Base-by-base conservation (phyloP, 2,797 vertebrate genomes). In the Thunnus albacares region DNA sequence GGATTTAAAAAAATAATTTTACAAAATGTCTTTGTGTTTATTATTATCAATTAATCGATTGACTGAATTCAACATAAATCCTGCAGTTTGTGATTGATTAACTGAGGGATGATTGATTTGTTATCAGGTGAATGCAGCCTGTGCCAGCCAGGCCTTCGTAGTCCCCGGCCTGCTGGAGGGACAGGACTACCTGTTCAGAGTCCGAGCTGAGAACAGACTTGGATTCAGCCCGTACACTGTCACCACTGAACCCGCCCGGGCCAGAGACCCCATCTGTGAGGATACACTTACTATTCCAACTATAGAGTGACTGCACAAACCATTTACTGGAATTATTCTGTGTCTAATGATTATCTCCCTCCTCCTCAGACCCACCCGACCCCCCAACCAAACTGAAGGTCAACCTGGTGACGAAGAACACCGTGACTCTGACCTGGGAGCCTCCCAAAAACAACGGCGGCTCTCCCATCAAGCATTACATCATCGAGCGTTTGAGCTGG, bases 211-310 rank as follows among this genome's bases (percentile, higher is more conserved):
- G 94, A 99, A 99, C 86, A 96, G 97, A 71, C 96, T 99, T 47
- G 98, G 98, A 78, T 94, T 98, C 66, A 96, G 98, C 1, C 95
- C 97, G 0, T 97, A 96, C 64, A 95, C 95, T 6, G 90, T 97
- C 91, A 99, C 98, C 61, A 93, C 96, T 11, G 97, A 99, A 38
- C 95, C 97, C 5, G 96, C 91, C 55, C 97, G 94, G 70, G 98
- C 98, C 77, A 96, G 96, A 86, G 98, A 99, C 93, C 98, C 98
- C 63, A 98, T 99, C 83, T 97, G 98, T 99, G 94, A 97, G 98
- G 91, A 53, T 47, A 38, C 22, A 22, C 22, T 22, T 22, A 0
- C 26, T 13, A 1, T 22, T 58, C 18, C 2, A 38, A 38, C 14
- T 79, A 1, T 14, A 64, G 13, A 67, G 6, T 52, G 12, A 8